These are phyloP conservation scores for Prionace glauca DNA, from an alignment of 2,797 vertebrate species.

Conservation along the genomic window DNA sequence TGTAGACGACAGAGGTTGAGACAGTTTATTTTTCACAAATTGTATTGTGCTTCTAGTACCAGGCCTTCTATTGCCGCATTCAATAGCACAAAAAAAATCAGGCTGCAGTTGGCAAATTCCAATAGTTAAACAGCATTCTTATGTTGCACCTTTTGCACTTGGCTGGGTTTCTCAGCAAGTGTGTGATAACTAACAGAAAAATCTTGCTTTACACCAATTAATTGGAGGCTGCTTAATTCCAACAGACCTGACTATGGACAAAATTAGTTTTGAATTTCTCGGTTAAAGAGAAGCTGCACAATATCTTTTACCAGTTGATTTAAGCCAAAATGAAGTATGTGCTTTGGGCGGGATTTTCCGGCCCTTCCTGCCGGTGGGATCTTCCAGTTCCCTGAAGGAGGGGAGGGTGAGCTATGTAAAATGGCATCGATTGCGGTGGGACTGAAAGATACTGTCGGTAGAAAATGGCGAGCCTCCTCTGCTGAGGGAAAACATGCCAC, in stretches of 20 bases:
- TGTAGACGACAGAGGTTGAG: background rate
- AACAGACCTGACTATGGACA: background rate
- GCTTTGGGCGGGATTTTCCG: background rate
- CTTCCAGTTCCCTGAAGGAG: too few relatives aligned
- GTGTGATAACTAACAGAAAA: slow-evolving; percentile 8
- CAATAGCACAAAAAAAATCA: background rate
- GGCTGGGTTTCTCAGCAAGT: background rate
- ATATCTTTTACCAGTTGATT: background rate
- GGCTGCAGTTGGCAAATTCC: slow-evolving; percentile 6
- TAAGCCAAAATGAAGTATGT: background rate
- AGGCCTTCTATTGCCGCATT: background rate
- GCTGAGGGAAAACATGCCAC: too few relatives aligned
- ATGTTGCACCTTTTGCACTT: slow-evolving; percentile 20
- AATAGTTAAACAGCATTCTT: background rate
- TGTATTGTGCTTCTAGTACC: background rate
- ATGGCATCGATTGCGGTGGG: too few relatives aligned
- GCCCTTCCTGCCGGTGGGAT: too few relatives aligned
- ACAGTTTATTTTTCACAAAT: slow-evolving; percentile 22
- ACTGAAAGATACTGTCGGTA: too few relatives aligned
- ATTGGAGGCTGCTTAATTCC: background rate
- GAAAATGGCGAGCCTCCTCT: too few relatives aligned
- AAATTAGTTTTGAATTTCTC: slow-evolving; percentile 4
- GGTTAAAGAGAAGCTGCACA: too few relatives aligned
- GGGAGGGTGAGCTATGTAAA: too few relatives aligned
- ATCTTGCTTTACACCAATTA: background rate